Evolutionary conservation across 2,888 invertebrate species (phyloP), one percentile per base, ranked within the genome.

Genomic region (Spilarctia lutea): DNA sequence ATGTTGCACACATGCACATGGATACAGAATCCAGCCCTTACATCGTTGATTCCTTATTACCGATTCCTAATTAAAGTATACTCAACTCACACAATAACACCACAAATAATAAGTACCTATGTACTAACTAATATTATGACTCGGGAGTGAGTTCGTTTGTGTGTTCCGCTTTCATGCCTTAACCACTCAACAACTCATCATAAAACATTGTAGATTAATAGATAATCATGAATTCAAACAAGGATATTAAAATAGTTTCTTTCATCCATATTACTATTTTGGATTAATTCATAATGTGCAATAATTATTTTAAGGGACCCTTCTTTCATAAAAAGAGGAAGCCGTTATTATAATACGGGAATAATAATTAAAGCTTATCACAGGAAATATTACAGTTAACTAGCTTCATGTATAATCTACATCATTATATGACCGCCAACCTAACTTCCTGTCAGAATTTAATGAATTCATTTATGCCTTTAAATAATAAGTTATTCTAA

Each of bases 1-100:
- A 90, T 91, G 90, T 89, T 91, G 90, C 89, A 90, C 87, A 91
- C 89, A 90, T 86, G 86, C 90, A 89, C 89, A 90, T 90, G 87
- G 90, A 88, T 89, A 87, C 85, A 82, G 86, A 88, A 85, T 86
- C 76, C 77, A 77, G 74, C 35, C 67, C 74, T 74, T 77, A 77
- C 72, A 75, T 75, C 79, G 77, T 80, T 74, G 67, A 72, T 71
- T 71, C 18, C 0, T n/a, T 52, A 33, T 30, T 65, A 11, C 16
- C 4, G 18, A 63, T 18, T 30, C 30, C 8, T 30, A 63, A 30
- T 30, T 30, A 63, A 13, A 16, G 27, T 30, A 63, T 63, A 63
- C 30, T 30, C 16, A 11, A 63, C 30, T 30, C 16, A 11, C 30
- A 63, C 18, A 63, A 63, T 30, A 30, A 63, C 16, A 63, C 30